A percentile compares a stretch with the other conserved stretches of the same genome.
Conservation (phyloP, 2,113 vertebrate genomes). For the Globicephala melas region DNA sequence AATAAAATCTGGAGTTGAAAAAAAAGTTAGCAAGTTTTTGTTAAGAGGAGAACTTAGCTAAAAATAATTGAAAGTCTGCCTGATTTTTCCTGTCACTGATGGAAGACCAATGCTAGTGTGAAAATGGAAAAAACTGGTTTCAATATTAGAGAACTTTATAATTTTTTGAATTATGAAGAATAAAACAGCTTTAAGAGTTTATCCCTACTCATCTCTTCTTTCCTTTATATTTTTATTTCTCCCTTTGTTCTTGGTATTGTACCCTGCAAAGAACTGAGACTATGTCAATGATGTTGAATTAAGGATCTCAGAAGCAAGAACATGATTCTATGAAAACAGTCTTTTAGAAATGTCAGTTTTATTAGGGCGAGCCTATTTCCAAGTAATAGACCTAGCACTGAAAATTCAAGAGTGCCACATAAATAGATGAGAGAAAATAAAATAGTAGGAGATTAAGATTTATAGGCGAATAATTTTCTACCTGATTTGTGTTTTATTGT, state of each 20-base stretch:
- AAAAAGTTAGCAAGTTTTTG: neutral
- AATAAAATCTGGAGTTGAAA: neutral
- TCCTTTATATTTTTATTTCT: conserved; percentile 51
- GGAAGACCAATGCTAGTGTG: neutral
- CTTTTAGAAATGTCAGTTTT: conserved; percentile 70
- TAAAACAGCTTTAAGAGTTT: conserved; percentile 42
- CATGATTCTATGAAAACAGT: conserved; percentile 52
- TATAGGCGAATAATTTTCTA: conserved; percentile 65
- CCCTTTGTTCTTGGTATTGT: conserved; percentile 7
- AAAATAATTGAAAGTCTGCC: neutral
- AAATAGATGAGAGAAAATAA: conserved; percentile 67
- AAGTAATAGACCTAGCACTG: conserved; percentile 70
- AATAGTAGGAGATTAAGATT: conserved; percentile 68
- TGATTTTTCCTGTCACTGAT: neutral
- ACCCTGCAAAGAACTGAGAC: neutral
- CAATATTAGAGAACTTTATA: neutral
- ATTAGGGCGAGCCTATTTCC: conserved; percentile 66
- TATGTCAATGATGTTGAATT: conserved; percentile 58
- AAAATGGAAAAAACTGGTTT: conserved; percentile 21
- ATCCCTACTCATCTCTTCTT: neutral
- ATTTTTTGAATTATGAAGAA: conserved; percentile 59
- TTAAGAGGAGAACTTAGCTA: neutral
- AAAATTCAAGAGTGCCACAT: conserved; percentile 55
- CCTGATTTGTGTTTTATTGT: conserved; percentile 64
- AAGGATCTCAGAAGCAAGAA: conserved; percentile 34